These are phyloP conservation scores for Psylliodes chrysocephalus DNA, from an alignment of 2,888 invertebrate species.

Conservation along the genomic window DNA sequence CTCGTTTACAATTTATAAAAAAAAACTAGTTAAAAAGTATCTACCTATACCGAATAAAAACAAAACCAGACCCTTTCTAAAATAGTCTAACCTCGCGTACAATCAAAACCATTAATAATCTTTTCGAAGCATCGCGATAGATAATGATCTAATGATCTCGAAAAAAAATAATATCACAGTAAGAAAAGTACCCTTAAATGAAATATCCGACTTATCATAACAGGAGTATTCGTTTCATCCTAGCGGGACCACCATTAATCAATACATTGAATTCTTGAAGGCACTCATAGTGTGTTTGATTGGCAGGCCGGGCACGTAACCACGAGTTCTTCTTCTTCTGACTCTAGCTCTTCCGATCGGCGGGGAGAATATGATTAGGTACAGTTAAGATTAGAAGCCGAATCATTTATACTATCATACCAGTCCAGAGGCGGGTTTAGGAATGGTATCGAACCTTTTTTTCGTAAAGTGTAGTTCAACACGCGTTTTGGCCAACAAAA, in stretches of 20 bases:
- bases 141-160: neutral
- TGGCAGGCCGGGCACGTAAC: slow-evolving; percentile 55
- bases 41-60: too few species aligned
- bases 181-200: slow-evolving; percentile 32
- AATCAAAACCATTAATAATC: too few species aligned
- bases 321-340: slow-evolving; percentile 15
- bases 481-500: too few species aligned
- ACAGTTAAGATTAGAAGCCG: slow-evolving; percentile 54
- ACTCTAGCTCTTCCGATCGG: slow-evolving; percentile 4
- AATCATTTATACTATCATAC: slow-evolving; percentile 37
- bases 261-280: slow-evolving; percentile 51
- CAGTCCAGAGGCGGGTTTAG: neutral
- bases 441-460: too few species aligned
- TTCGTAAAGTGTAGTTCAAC: too few species aligned
- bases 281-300: slow-evolving; percentile 52
- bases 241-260: slow-evolving; percentile 51
- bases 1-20: too few species aligned
- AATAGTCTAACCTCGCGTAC: too few species aligned
- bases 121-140: neutral
- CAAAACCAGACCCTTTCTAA: too few species aligned
- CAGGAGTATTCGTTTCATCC: slow-evolving; percentile 46
- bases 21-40: too few species aligned
- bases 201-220: slow-evolving; percentile 39
- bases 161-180: neutral
- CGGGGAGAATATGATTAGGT: slow-evolving; percentile 45